phyloP scores from a whole-genome alignment of 2,888 invertebrate genomes.

The Diploptera punctata region DNA sequence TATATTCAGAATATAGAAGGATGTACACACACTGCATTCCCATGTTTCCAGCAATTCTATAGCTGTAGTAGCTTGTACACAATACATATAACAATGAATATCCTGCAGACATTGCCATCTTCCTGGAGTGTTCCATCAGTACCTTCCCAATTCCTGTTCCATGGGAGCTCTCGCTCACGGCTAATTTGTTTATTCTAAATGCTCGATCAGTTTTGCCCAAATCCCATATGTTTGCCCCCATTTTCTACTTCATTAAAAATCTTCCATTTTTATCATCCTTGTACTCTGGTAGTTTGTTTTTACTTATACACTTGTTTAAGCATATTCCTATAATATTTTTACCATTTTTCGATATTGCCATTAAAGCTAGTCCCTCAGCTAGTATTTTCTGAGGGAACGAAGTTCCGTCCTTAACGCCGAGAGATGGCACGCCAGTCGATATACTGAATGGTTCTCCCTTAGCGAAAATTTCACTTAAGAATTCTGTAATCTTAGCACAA shows the following conservation, averaged over 20 bases:
- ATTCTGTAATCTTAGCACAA: not conserved
- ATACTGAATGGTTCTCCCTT: conserved; percentile 14
- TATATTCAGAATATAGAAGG: conserved; percentile 24
- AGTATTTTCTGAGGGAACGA: conserved; percentile 4
- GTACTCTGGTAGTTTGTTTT: too few species aligned
- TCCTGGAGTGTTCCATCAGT: conserved; percentile 12
- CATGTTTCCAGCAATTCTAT: conserved; percentile 8
- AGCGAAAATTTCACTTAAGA: conserved; percentile 18
- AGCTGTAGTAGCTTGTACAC: conserved; percentile 20
- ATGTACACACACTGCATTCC: conserved; percentile 24
- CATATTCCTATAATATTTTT: conserved; percentile 24
- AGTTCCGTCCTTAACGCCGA: not conserved
- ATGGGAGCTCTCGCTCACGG: not conserved
- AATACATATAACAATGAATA: not conserved
- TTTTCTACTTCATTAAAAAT: conserved; percentile 3
- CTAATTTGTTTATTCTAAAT: conserved; percentile 7
- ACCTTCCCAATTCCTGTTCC: conserved; percentile 22
- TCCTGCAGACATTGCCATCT: conserved; percentile 22
- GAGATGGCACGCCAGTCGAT: not conserved
- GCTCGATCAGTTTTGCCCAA: not conserved
- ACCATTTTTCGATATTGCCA: conserved; percentile 10
- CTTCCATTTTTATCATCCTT: too few species aligned
- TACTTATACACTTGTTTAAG: too few species aligned
- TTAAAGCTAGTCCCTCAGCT: conserved; percentile 1
- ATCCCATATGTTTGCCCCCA: conserved; percentile 26